Conservation (phyloP, 2,113 vertebrate genomes). For the Cavia porcellus region DNA sequence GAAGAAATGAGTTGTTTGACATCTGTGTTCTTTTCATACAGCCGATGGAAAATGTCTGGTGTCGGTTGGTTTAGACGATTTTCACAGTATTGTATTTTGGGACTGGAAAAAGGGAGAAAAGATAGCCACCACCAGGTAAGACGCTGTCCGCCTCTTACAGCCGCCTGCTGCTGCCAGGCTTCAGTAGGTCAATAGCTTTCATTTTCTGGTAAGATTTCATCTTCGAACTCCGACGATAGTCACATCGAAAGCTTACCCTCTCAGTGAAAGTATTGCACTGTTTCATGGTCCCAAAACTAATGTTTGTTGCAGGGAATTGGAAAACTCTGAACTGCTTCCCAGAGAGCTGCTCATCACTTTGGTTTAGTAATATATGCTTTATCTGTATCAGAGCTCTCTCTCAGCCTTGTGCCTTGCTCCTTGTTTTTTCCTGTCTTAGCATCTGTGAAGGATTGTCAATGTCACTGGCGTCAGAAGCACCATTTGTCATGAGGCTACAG, state of each 20-base stretch:
- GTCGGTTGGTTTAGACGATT: slow-evolving; percentile 96
- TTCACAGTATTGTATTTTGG: slow-evolving; percentile 97
- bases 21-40: slow-evolving; percentile 85
- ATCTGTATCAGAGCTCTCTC: not conserved
- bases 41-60: slow-evolving; percentile 97
- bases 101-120: slow-evolving; percentile 99
- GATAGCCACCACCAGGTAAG: slow-evolving; percentile 95
- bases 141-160: not conserved
- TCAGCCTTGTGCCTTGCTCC: not conserved
- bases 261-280: not conserved
- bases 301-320: not conserved
- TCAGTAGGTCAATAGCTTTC: not conserved
- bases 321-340: slow-evolving; percentile 52
- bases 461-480: slow-evolving; percentile 61
- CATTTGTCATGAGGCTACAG: slow-evolving; percentile 1
- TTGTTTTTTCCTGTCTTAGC: slow-evolving; percentile 50
- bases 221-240: slow-evolving; percentile 7
- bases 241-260: not conserved
- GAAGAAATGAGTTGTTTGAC: slow-evolving; percentile 72
- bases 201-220: slow-evolving; percentile 26
- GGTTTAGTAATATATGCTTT: not conserved
- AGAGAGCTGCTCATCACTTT: not conserved
- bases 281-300: not conserved
- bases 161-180: not conserved
- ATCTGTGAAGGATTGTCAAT: slow-evolving; percentile 64